These are phyloP conservation scores for Gymnosoma rotundatum DNA, from an alignment of 2,888 invertebrate species.

Conservation along the genomic window DNA sequence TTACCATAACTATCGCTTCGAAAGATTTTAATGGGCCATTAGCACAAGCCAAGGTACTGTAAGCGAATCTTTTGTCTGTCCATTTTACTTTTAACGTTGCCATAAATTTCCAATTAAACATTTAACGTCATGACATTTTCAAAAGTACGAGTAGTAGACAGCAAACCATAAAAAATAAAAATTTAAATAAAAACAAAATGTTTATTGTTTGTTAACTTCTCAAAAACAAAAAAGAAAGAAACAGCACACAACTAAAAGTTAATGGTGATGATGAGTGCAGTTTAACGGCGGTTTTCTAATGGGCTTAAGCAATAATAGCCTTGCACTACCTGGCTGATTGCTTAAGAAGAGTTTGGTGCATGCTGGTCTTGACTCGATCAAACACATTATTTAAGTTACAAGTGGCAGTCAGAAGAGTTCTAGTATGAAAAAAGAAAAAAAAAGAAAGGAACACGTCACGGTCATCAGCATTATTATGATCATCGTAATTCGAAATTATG, in stretches of 20 bases:
- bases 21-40: conserved; percentile 63
- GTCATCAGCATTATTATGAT: conserved; percentile 66
- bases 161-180: conserved; percentile 54
- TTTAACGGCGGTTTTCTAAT: conserved; percentile 53
- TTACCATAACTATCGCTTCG: conserved; percentile 9
- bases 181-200: conserved; percentile 61
- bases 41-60: conserved; percentile 47
- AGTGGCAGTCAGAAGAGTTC: conserved; percentile 54
- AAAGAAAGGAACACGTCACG: conserved; percentile 53
- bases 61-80: conserved; percentile 30
- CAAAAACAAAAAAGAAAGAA: conserved; percentile 13
- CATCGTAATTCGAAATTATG: conserved; percentile 63
- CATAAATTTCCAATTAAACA: conserved; percentile 70
- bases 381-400: conserved; percentile 44
- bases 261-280: conserved; percentile 64
- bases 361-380: conserved; percentile 47
- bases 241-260: conserved; percentile 20
- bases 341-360: conserved; percentile 21
- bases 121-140: conserved; percentile 60
- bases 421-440: conserved; percentile 4
- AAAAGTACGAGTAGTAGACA: conserved; percentile 38
- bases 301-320: conserved; percentile 45
- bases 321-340: conserved; percentile 31
- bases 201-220: conserved; percentile 53
- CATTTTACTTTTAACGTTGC: conserved; percentile 50